Evolutionary conservation across 2,797 vertebrate species (phyloP), one percentile per base, ranked within the genome.

Genomic region (Sebastes iracundus): DNA sequence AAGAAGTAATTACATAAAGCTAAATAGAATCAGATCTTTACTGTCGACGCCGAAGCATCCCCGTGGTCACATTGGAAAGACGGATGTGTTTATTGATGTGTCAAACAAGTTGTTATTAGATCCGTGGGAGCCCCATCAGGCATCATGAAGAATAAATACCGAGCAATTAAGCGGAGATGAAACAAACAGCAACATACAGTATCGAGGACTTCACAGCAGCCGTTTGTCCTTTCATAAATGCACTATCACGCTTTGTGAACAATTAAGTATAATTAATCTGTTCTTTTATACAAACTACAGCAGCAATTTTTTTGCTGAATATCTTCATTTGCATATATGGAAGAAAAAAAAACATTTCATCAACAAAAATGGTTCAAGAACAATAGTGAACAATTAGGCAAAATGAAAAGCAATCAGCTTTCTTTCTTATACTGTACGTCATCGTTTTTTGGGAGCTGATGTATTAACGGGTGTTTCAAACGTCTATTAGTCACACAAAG

Each of bases 401-500:
- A 80, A 83, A 83, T 55, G 28, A 81, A 77, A 85, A 71, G 77
- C 70, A 86, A 87, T 87, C 79, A 82, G 56, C 69, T 62, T 60
- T 75, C 52, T 81, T 89, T 88, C 58, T 75, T 58, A 70, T 53
- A 30, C 42, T 49, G 42, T 49, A 49, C 32, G 53, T 88, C 80
- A 90, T 82, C 72, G 58, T 60, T 79, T 87, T 85, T 85, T 80
- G n/a, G 18, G 13, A 74, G 72, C 63, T 75, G 74, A 66, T 77
- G 58, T 77, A 81, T 82, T 84, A 84, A 66, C 63, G 70, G 35
- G 71, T 56, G 65, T 88, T 84, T 80, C 72, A 83, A 73, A 80
- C 49, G 6, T 84, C 74, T 80, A 83, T 91, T 85, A 89, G 79
- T 86, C 80, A 79, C 84, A 81, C 80, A 84, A 71, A 74, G 84